phyloP scores from a whole-genome alignment of 2,888 invertebrate species.

The Aphodius sticticus region DNA sequence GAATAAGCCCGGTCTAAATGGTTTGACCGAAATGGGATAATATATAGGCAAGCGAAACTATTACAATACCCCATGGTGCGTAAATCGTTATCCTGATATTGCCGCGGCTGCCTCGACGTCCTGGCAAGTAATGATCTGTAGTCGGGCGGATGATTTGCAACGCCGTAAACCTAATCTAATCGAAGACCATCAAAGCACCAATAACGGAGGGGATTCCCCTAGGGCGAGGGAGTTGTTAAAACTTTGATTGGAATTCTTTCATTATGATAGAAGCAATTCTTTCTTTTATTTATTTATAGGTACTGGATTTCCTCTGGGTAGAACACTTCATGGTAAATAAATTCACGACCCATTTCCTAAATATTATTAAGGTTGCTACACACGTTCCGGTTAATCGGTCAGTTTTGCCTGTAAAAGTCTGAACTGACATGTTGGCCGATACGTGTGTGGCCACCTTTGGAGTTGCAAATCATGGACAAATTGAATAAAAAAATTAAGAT shows the following conservation, averaged over 20 bases:
- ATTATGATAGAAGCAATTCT: neutral
- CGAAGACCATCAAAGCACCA: constrained; percentile 17
- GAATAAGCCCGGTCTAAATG: neutral
- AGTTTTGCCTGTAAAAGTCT: no score
- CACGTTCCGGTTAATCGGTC: no score
- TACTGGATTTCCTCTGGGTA: neutral
- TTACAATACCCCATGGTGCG: neutral
- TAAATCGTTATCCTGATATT: neutral
- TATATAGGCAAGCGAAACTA: neutral
- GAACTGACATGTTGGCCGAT: no score
- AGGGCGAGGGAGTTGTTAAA: neutral
- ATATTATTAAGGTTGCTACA: no score
- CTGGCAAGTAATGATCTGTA: neutral
- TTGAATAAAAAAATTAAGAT: neutral
- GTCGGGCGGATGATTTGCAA: constrained; percentile 6
- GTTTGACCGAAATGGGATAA: no score
- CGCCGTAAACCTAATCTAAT: constrained; percentile 16
- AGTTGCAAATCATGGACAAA: neutral
- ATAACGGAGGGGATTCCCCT: constrained; percentile 6
- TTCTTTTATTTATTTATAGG: neutral
- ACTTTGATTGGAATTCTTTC: constrained; percentile 4
- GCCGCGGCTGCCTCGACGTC: neutral
- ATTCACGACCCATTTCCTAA: no score
- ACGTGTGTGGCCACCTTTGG: no score
- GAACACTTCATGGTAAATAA: no score